Percentiles rank a stretch among this genome's conserved stretches.
Evolutionary conservation across 2,113 vertebrate genomes (phyloP).

Genomic region (Istiophorus platypterus): DNA sequence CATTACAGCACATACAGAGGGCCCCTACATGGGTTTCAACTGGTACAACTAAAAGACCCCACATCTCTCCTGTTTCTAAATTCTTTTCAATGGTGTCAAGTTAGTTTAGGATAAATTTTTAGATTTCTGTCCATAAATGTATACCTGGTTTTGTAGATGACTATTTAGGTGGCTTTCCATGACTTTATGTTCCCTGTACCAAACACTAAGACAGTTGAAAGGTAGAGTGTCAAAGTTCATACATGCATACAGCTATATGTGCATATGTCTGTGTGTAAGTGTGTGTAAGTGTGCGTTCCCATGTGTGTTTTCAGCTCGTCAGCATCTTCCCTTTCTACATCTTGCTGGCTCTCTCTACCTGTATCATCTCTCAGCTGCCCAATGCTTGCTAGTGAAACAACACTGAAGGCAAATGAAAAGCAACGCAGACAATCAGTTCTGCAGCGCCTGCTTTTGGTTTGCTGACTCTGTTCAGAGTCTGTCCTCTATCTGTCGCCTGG

Average conservation of each 20-base stretch:
- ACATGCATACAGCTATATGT: background rate
- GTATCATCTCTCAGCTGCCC: conserved; percentile 65
- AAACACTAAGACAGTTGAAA: background rate
- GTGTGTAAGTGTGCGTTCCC: background rate
- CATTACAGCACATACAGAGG: background rate
- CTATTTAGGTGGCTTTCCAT: background rate
- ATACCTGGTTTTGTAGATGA: background rate
- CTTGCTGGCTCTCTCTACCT: conserved; percentile 52
- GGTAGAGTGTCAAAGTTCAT: conserved; percentile 1
- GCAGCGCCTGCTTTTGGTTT: conserved; percentile 44
- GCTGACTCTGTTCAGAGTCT: conserved; percentile 34
- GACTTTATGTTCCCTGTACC: too few relatives aligned
- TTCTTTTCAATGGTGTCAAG: background rate
- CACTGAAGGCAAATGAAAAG: conserved; percentile 72
- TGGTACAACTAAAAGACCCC: background rate
- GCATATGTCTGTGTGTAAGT: background rate
- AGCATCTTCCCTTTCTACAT: conserved; percentile 60
- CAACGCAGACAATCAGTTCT: conserved; percentile 57
- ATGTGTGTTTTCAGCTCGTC: conserved; percentile 34
- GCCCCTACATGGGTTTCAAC: too few relatives aligned
- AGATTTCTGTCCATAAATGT: background rate
- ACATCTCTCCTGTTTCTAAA: background rate
- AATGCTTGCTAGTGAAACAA: conserved; percentile 64
- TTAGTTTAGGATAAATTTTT: too few relatives aligned
- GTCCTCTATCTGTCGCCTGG: conserved; percentile 21